Evolutionary conservation across 2,797 vertebrate genomes (phyloP).

Genomic region (Gallirallus australis): DNA sequence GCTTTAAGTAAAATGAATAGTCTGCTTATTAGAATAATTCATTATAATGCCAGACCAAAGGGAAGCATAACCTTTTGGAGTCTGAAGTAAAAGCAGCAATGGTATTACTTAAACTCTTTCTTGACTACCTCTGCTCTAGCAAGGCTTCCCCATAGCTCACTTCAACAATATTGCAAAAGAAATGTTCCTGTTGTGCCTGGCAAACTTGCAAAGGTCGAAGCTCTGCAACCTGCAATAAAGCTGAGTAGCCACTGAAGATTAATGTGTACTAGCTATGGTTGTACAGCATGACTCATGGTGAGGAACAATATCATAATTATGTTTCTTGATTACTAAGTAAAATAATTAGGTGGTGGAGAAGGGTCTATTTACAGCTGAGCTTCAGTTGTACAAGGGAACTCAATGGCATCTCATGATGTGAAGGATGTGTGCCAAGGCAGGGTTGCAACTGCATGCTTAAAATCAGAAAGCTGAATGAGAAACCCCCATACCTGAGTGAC

Average conservation of each 20-base stretch:
- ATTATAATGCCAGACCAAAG: background rate
- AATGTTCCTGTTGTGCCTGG: background rate
- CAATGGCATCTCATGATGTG: background rate
- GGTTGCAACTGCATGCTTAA: background rate
- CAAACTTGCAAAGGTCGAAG: background rate
- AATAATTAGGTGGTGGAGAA: background rate
- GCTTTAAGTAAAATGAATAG: conserved; percentile 13
- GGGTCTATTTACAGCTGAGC: accelerated
- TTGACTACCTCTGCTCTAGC: background rate
- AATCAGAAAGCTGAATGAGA: background rate
- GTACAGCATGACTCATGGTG: background rate
- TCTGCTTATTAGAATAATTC: background rate
- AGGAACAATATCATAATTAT: background rate
- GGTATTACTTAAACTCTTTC: background rate
- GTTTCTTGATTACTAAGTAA: background rate
- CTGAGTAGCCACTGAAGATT: background rate
- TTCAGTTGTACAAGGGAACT: background rate
- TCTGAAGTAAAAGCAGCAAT: background rate
- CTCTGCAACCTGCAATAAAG: background rate
- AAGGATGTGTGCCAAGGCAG: background rate
- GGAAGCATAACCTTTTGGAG: background rate
- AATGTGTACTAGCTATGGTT: background rate
- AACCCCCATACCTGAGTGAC: background rate
- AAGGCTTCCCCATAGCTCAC: background rate
- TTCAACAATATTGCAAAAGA: background rate